Conservation (phyloP, 2,888 invertebrate genomes). For the Calephelis perditalis region DNA sequence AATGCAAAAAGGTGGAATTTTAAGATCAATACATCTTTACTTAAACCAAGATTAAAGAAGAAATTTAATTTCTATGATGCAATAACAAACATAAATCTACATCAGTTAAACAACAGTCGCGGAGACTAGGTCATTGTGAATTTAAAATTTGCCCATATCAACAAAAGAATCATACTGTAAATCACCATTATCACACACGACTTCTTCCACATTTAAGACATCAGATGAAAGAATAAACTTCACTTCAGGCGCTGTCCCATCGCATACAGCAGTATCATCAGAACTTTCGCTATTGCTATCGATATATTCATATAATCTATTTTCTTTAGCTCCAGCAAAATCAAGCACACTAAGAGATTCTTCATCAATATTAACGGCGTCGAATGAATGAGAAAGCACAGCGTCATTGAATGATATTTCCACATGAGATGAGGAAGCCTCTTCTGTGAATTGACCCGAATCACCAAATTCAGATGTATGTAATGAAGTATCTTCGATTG, state of each 20-base stretch:
- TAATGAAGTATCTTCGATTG: constrained; percentile 49
- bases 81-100: too few species aligned
- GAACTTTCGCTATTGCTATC: constrained; percentile 61
- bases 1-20: background rate
- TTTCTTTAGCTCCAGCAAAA: constrained; percentile 30
- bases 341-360: constrained; percentile 30
- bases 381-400: constrained; percentile 58
- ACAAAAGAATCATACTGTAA: constrained; percentile 73
- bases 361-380: constrained; percentile 51
- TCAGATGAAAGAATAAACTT: constrained; percentile 14
- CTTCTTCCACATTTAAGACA: constrained; percentile 38
- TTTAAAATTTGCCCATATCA: constrained; percentile 72
- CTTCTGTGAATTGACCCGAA: constrained; percentile 65
- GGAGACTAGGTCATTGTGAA: background rate
- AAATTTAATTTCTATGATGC: too few species aligned
- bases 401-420: constrained; percentile 58
- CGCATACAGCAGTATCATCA: constrained; percentile 59
- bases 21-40: background rate
- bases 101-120: background rate
- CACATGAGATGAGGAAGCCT: constrained; percentile 56
- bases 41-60: too few species aligned
- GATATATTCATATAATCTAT: constrained; percentile 54
- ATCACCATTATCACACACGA: constrained; percentile 56
- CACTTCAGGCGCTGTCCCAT: constrained; percentile 34
- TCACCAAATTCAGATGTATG: constrained; percentile 60